These are phyloP conservation scores for Galeopterus variegatus DNA, from an alignment of 2,113 vertebrate genomes.

Conservation along the genomic window DNA sequence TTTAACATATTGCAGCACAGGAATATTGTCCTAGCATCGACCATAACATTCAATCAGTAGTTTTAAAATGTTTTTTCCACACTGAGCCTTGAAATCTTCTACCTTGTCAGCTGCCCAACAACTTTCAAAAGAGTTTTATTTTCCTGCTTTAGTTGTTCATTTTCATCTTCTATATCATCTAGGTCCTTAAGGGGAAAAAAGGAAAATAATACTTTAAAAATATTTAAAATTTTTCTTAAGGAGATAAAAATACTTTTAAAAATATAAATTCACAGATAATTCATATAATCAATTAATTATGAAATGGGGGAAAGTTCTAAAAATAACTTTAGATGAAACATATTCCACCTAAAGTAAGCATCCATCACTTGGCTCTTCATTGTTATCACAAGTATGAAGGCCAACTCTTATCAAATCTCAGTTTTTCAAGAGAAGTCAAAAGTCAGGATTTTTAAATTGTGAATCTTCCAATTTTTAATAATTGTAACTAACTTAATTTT, in stretches of 20 bases:
- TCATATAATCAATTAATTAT: constrained; percentile 24
- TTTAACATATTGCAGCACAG: constrained; percentile 87
- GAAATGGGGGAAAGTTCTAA: not conserved
- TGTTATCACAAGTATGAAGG: not conserved
- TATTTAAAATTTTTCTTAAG: not conserved
- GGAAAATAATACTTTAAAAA: constrained; percentile 58
- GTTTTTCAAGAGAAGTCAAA: constrained; percentile 35
- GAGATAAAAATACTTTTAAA: constrained; percentile 5
- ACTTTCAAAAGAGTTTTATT: constrained; percentile 99
- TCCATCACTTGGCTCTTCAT: not conserved
- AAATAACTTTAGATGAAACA: not conserved
- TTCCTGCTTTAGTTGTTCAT: constrained; percentile 99
- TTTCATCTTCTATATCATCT: constrained; percentile 99
- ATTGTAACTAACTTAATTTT: not conserved
- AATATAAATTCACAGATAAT: not conserved
- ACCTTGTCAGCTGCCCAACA: constrained; percentile 99
- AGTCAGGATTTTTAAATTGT: not conserved
- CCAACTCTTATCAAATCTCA: not conserved
- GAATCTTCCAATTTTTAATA: constrained; percentile 51
- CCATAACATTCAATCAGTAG: constrained; percentile 91
- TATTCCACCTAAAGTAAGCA: not conserved
- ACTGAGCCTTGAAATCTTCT: constrained; percentile 89
- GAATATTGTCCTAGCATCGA: constrained; percentile 85
- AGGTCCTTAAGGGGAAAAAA: constrained; percentile 92
- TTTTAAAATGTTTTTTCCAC: constrained; percentile 85